Percentiles rank a stretch among this genome's conserved stretches.
Evolutionary conservation across 2,113 vertebrate genomes (phyloP).

Genomic region (Nestor notabilis): DNA sequence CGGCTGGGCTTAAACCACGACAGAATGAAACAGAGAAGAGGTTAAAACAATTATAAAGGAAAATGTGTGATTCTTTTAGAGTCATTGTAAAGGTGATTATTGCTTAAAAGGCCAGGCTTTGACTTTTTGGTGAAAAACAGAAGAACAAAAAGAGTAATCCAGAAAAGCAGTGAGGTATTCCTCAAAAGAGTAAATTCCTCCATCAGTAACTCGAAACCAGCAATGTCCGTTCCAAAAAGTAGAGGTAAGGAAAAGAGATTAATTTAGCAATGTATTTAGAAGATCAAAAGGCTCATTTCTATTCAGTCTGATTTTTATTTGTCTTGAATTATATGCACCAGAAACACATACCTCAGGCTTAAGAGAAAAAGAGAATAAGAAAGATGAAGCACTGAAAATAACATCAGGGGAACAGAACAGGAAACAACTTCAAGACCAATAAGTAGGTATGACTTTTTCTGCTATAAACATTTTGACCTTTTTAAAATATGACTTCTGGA

Average conservation of each 20-base stretch:
- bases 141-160: background rate
- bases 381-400: background rate
- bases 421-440: conserved; percentile 48
- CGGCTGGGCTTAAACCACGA: too few relatives aligned
- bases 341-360: background rate
- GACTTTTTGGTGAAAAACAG: background rate
- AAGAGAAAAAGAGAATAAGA: background rate
- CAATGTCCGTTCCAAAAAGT: background rate
- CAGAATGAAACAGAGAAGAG: background rate
- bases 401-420: conserved; percentile 4
- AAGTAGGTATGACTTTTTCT: conserved; percentile 50
- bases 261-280: conserved; percentile 4
- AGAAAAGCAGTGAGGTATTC: background rate
- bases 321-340: conserved; percentile 22
- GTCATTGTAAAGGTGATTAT: background rate
- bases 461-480: conserved; percentile 65
- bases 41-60: background rate
- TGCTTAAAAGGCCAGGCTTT: background rate
- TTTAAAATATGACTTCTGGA: conserved; percentile 52
- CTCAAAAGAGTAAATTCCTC: background rate
- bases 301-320: conserved; percentile 35
- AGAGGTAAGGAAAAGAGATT: background rate
- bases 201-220: background rate
- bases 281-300: conserved; percentile 20
- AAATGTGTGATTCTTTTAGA: background rate